A percentile compares a stretch with the other conserved stretches of the same genome.
Evolutionary conservation across 2,797 vertebrate genomes (phyloP).

Genomic region (Spatula clypeata): DNA sequence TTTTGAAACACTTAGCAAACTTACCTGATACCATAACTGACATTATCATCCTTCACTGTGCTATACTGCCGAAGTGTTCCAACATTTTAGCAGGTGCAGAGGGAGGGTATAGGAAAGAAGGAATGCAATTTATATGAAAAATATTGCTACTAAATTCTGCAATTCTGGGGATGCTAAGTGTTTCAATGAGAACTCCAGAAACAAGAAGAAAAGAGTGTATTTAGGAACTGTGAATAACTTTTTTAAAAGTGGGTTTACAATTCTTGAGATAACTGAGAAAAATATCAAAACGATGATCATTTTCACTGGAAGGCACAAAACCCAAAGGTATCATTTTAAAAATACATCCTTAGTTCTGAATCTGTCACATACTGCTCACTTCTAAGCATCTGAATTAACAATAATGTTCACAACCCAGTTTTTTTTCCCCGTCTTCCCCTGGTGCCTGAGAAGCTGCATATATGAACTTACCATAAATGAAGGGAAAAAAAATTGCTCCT

Average conservation of each 20-base stretch:
- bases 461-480: neutral
- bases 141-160: neutral
- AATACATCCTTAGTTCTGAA: constrained; percentile 13
- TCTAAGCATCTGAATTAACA: constrained; percentile 31
- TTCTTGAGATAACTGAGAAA: neutral
- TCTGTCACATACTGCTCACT: constrained; percentile 2
- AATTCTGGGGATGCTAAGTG: neutral
- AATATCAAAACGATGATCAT: neutral
- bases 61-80: neutral
- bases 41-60: neutral
- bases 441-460: neutral
- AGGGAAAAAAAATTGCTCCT: neutral
- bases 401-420: neutral
- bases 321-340: neutral
- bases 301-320: neutral
- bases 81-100: neutral
- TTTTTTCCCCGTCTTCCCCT: neutral
- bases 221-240: neutral
- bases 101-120: neutral
- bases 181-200: neutral
- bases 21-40: neutral
- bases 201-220: neutral
- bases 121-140: neutral
- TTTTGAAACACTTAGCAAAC: neutral
- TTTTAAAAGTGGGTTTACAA: neutral